Percentiles rank a stretch among this genome's conserved stretches.
Evolutionary conservation across 2,113 vertebrate species (phyloP).

Genomic region (Cricetomys ansorgei): DNA sequence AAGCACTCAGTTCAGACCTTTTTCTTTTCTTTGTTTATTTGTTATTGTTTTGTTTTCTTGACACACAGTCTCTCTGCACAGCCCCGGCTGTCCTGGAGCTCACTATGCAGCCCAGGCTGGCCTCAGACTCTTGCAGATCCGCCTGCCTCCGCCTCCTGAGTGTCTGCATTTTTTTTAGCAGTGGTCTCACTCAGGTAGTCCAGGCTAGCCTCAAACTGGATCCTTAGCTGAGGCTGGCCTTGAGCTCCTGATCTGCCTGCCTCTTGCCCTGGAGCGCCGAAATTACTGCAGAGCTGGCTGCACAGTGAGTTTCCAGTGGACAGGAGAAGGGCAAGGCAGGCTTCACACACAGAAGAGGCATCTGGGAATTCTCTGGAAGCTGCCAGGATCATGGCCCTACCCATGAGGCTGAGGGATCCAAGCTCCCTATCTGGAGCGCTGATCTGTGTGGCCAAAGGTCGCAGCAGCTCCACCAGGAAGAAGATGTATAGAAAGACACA

Average conservation of each 20-base stretch:
- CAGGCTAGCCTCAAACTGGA: background rate
- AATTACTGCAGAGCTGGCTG: background rate
- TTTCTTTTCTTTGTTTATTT: background rate
- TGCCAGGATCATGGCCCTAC: accelerated
- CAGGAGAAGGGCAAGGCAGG: background rate
- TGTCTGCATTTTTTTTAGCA: background rate
- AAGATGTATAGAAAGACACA: background rate
- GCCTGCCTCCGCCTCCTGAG: background rate
- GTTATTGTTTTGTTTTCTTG: background rate
- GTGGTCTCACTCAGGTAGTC: background rate
- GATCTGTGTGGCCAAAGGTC: slow-evolving; percentile 48
- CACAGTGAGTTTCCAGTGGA: background rate
- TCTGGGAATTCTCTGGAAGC: background rate
- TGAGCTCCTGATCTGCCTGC: background rate
- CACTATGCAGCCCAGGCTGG: background rate
- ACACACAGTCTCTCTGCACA: background rate
- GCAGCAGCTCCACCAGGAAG: background rate
- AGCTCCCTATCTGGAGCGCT: background rate
- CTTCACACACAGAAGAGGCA: background rate
- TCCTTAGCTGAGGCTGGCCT: background rate
- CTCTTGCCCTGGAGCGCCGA: background rate
- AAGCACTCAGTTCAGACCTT: background rate
- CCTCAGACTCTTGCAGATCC: background rate
- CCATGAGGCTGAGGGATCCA: slow-evolving; percentile 26
- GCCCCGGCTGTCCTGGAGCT: background rate